Evolutionary conservation across 2,888 invertebrate genomes (phyloP), one percentile per base, ranked within the genome.

Genomic region (Heterodera filipjevi): DNA sequence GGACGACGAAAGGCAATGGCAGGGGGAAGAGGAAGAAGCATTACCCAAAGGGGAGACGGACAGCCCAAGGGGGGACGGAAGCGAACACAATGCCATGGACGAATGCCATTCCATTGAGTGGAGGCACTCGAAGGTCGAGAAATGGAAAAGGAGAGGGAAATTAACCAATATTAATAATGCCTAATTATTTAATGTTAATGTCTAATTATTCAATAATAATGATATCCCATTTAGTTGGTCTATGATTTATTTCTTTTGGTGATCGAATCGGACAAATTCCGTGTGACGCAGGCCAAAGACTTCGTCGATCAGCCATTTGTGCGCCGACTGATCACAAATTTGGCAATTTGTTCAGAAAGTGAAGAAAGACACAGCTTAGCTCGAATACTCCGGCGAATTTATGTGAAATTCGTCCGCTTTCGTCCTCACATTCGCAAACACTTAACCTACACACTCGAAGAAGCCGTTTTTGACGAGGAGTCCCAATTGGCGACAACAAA

Each of bases 391-490:
- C 59, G 59, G 27, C 5, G 59, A n/a, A 59, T 59, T 59, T 59
- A 59, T 3, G n/a, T 27, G 10, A 59, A 59, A n/a, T 59, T 59
- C 59, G 10, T 59, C 22, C 59, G 59, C 22, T 27, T 59, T 8
- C 59, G 59, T 59, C 59, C 27, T 10, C 59, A 59, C 59, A 59
- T 59, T 59, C 59, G 59, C 59, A 59, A 59, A 27, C 59, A 59
- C 27, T 27, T 59, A 10, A 10, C 8, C 1, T 59, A 59, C 27
- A 27, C 59, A n/a, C 59, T 59, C 22, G 22, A 8, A 10, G 59
- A 59, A 59, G 59, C 27, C 10, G 59, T 59, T n/a, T 59, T 59
- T 27, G 59, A 59, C 27, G 59, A 59, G 27, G 27, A 27, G 27
- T 59, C n/a, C 59, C 59, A 59, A 30, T 27, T 59, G 59, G 59